Conservation (phyloP, 2,113 vertebrate genomes). For the Dromiciops gliroides region DNA sequence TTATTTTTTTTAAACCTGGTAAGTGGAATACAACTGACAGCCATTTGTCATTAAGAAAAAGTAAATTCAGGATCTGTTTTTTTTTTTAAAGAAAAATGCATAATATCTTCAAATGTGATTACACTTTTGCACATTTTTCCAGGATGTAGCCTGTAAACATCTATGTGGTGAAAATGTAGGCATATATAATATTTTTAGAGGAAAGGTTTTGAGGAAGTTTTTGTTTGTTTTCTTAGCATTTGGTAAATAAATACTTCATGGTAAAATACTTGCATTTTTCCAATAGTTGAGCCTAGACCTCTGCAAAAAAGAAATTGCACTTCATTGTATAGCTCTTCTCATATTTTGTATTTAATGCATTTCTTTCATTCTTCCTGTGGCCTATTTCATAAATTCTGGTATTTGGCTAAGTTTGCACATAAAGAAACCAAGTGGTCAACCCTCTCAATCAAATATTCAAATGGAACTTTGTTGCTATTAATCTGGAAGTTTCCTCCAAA, state of each 20-base stretch:
- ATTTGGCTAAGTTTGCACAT: background rate
- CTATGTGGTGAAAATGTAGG: background rate
- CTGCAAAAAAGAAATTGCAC: too few relatives aligned
- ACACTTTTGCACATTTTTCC: background rate
- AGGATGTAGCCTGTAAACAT: background rate
- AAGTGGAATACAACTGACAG: background rate
- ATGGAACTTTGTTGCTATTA: background rate
- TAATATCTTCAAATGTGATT: background rate
- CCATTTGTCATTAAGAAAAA: background rate
- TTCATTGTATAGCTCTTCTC: background rate
- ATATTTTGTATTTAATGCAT: background rate
- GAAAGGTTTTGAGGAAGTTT: background rate
- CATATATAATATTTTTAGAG: background rate
- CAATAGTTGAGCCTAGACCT: background rate
- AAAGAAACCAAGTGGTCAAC: background rate
- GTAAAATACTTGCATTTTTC: background rate
- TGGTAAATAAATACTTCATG: background rate
- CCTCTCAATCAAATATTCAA: background rate
- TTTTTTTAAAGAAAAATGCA: background rate
- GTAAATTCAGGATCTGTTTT: background rate
- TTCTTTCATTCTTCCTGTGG: background rate
- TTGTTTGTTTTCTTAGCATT: background rate
- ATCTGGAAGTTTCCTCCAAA: background rate
- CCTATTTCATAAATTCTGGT: background rate
- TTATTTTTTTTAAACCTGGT: background rate